A percentile compares a stretch with the other conserved stretches of the same genome.
Evolutionary conservation across 2,113 vertebrate genomes (phyloP).

Genomic region (Egretta garzetta): DNA sequence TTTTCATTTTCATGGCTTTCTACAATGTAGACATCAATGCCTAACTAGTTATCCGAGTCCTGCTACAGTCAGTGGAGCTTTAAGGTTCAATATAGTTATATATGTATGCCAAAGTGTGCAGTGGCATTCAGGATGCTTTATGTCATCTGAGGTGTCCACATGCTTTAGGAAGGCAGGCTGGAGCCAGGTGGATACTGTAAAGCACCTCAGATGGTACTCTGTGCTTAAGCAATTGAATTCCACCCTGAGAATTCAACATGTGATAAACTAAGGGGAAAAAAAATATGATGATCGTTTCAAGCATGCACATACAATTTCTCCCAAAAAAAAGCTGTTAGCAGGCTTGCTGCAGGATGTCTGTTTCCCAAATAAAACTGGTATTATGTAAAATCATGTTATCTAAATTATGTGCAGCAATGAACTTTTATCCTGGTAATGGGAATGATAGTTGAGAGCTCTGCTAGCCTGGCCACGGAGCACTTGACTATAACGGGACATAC

Average conservation of each 20-base stretch:
- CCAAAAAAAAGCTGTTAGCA: neutral
- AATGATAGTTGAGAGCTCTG: neutral
- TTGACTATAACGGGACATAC: neutral
- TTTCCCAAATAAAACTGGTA: neutral
- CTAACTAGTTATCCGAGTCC: neutral
- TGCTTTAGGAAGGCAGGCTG: neutral
- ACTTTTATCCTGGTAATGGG: neutral
- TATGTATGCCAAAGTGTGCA: too few species aligned
- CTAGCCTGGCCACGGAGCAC: rapidly evolving
- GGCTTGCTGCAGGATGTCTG: neutral
- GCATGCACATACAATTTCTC: neutral
- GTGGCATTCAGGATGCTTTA: neutral
- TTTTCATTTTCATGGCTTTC: neutral
- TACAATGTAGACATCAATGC: too few species aligned
- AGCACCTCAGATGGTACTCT: neutral
- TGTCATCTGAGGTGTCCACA: neutral
- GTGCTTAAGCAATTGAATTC: neutral
- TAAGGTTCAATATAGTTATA: neutral
- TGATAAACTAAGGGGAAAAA: neutral
- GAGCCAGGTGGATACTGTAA: neutral
- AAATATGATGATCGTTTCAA: neutral
- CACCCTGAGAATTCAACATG: neutral
- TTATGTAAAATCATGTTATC: neutral
- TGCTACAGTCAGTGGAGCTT: neutral
- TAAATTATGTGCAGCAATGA: neutral